phyloP scores from a whole-genome alignment of 2,888 invertebrate species.

The Lochmaea crataegi region DNA sequence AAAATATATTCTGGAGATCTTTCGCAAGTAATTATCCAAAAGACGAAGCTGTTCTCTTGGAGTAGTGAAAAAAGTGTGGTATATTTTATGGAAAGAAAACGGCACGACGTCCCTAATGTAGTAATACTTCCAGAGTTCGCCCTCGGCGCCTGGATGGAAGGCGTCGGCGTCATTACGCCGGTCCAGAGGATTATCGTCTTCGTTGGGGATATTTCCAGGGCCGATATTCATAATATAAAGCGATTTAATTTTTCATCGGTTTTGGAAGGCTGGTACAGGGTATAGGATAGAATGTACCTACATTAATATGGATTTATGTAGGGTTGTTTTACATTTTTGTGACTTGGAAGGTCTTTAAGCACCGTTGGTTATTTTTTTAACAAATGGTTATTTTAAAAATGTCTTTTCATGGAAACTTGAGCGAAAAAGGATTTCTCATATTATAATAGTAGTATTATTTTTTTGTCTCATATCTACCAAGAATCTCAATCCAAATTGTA shows the following conservation, averaged over 20 bases:
- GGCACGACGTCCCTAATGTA: slow-evolving; percentile 27
- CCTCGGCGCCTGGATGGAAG: slow-evolving; percentile 63
- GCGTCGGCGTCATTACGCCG: slow-evolving; percentile 65
- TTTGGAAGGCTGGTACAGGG: slow-evolving; percentile 12
- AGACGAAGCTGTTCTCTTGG: slow-evolving; percentile 1
- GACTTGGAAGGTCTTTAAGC: not conserved
- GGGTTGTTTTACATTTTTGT: not conserved
- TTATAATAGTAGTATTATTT: too few species aligned
- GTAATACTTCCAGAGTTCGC: slow-evolving; percentile 37
- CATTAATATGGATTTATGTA: slow-evolving; percentile 5
- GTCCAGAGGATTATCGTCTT: slow-evolving; percentile 62
- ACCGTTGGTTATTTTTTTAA: not conserved
- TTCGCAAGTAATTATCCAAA: slow-evolving; percentile 19
- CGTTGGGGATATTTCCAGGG: slow-evolving; percentile 45
- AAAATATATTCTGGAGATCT: not conserved
- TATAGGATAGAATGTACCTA: not conserved
- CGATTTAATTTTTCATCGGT: slow-evolving; percentile 39
- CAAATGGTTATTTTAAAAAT: not conserved
- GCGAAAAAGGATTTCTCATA: not conserved
- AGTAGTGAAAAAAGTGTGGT: slow-evolving; percentile 21
- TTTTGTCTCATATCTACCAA: too few species aligned
- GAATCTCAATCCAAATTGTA: too few species aligned
- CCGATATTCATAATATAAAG: slow-evolving; percentile 32
- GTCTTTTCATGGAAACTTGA: not conserved
- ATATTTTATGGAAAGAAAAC: slow-evolving; percentile 26